phyloP scores from a whole-genome alignment of 1,140 invertebrate genomes.

The Trigoniulus corallinus region DNA sequence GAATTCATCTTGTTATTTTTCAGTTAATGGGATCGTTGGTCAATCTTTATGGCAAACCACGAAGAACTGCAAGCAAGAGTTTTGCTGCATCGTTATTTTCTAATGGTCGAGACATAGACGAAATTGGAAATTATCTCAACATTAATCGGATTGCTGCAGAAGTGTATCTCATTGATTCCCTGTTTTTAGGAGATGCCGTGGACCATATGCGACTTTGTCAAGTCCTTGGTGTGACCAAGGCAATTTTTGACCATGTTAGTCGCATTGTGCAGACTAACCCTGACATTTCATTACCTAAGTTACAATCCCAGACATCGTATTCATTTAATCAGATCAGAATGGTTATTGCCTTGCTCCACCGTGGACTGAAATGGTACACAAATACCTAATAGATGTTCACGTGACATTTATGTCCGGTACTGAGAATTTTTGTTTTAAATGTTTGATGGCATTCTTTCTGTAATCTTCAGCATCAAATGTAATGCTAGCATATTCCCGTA shows the following conservation, averaged over 20 bases:
- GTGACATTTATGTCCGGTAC: no score
- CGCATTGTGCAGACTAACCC: background rate
- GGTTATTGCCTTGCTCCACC: background rate
- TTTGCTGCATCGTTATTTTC: background rate
- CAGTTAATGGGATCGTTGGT: no score
- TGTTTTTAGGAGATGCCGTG: background rate
- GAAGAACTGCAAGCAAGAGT: slow-evolving; percentile 4
- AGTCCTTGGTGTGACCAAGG: background rate
- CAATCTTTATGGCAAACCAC: slow-evolving; percentile 5
- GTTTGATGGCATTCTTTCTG: background rate
- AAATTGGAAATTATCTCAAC: background rate
- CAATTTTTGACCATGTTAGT: background rate
- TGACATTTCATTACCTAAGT: background rate
- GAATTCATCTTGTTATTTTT: no score
- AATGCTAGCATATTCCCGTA: background rate
- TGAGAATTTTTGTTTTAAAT: no score
- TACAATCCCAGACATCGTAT: background rate
- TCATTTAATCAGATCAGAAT: slow-evolving; percentile 5
- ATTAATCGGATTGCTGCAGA: slow-evolving; percentile 1
- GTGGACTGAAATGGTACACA: background rate
- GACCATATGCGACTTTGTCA: slow-evolving; percentile 1
- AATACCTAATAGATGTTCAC: background rate
- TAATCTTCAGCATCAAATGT: background rate
- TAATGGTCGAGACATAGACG: background rate
- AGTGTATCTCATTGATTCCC: slow-evolving; percentile 3